These are phyloP conservation scores for Egretta garzetta DNA, from an alignment of 2,113 vertebrate genomes.

Conservation along the genomic window DNA sequence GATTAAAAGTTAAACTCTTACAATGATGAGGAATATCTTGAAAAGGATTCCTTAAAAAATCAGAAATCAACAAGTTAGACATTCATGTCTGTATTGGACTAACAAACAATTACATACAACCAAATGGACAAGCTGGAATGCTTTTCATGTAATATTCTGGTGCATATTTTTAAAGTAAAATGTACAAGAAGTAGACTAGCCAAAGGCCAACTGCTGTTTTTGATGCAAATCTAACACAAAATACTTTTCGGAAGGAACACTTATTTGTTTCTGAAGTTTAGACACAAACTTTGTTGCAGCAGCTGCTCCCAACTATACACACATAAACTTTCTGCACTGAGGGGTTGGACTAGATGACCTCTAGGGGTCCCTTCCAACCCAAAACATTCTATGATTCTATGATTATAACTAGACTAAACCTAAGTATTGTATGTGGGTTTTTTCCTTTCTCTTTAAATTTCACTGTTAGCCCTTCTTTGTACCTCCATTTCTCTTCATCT, in stretches of 20 bases:
- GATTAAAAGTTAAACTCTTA: background rate
- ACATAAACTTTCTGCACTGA: background rate
- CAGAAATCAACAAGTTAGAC: background rate
- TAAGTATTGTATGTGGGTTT: background rate
- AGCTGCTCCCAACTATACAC: background rate
- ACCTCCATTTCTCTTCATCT: background rate
- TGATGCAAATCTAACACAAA: background rate
- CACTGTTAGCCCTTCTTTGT: background rate
- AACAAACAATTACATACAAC: background rate
- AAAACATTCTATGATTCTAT: no score
- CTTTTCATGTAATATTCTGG: background rate
- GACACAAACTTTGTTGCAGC: background rate
- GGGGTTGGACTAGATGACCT: no score
- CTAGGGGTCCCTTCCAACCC: no score
- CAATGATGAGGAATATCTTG: rapidly evolving
- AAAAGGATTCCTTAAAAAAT: background rate
- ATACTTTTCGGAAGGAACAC: background rate
- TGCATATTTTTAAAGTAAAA: background rate
- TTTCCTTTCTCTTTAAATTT: background rate
- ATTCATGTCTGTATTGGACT: background rate
- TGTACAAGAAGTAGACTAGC: background rate
- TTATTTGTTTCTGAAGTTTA: background rate
- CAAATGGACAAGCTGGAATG: background rate
- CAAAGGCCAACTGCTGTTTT: background rate
- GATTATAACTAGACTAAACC: background rate